Evolutionary conservation across 1,140 invertebrate species (phyloP), one percentile per base, ranked within the genome.

Genomic region (Tetramorium alpestre): DNA sequence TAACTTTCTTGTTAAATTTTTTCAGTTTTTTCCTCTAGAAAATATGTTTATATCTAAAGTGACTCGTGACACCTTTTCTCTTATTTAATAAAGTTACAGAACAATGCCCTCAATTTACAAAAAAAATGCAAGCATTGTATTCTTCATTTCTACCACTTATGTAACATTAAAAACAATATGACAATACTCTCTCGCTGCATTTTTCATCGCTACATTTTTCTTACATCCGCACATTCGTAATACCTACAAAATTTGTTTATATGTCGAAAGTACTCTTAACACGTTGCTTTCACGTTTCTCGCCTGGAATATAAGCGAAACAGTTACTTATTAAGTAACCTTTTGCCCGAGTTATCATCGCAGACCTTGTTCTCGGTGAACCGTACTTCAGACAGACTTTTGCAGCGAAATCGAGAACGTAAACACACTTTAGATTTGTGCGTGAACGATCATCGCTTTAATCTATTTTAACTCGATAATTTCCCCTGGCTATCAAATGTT

Each of bases 401-500:
- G 4, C 18, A 70, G 22, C 7, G n/a, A n/a, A 60, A 84, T 60
- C 41, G 60, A 84, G 80, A 49, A 84, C 80, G 41, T 18, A 75
- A 84, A 62, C 54, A 84, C 11, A 60, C 25, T 44, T 10, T 62
- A 84, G 41, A 82, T 75, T 73, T 44, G 41, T 18, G 25, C 54
- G 67, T 82, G 67, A 41, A 28, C 16, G 51, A 47, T 82, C 16
- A 38, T 41, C 64, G 25, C 60, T 82, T 84, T 84, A 73, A 84
- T 84, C 80, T 60, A 72, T 81, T 81, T 84, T 73, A 84, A 84
- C 44, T 73, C 54, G 80, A 62, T 84, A 73, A 84, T 84, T 73
- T 56, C 38, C 18, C 69, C 44, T 47, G 69, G 11, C 25, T 75
- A 75, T 60, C 80, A 84, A 84, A 60, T 49, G 47, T 47, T 44